Evolutionary conservation across 2,113 vertebrate genomes (phyloP).

Genomic region (Tenebrosternarchus preto): DNA sequence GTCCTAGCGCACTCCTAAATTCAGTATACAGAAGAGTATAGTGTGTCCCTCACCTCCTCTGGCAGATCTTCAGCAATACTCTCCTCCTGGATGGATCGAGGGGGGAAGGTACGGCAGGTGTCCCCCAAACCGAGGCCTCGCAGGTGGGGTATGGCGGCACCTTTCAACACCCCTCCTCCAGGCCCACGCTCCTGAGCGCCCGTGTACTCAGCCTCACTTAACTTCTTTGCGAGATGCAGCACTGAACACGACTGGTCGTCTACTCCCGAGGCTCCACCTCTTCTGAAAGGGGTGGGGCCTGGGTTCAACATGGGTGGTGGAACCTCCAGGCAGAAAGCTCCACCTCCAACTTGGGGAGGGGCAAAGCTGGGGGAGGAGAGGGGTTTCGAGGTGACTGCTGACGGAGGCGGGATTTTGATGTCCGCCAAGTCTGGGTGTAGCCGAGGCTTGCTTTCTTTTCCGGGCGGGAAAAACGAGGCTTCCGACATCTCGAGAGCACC

Average conservation of each 20-base stretch:
- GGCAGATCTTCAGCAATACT: constrained; percentile 91
- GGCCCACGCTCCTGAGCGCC: constrained; percentile 69
- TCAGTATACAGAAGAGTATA: too few species aligned
- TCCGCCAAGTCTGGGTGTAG: constrained; percentile 73
- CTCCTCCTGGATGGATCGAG: constrained; percentile 85
- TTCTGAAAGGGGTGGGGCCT: constrained; percentile 53
- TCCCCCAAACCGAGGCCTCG: constrained; percentile 72
- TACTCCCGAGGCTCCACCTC: constrained; percentile 55
- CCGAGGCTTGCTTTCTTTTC: constrained; percentile 66
- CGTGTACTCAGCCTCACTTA: constrained; percentile 89
- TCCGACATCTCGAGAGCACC: constrained; percentile 74
- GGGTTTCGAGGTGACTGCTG: constrained; percentile 45
- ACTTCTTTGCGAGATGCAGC: constrained; percentile 93
- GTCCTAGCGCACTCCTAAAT: too few species aligned
- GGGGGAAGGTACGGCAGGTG: constrained; percentile 83
- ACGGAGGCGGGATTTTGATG: constrained; percentile 64
- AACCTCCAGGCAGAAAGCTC: constrained; percentile 68
- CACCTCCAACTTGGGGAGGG: constrained; percentile 57
- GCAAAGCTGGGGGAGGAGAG: constrained; percentile 42
- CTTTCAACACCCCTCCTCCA: constrained; percentile 58
- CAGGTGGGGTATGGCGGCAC: constrained; percentile 53
- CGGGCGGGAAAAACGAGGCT: constrained; percentile 61
- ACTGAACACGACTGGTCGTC: constrained; percentile 95
- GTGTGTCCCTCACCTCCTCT: constrained; percentile 79
- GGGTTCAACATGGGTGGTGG: constrained; percentile 31